phyloP scores from a whole-genome alignment of 2,113 vertebrate species.

The Clinocottus analis region DNA sequence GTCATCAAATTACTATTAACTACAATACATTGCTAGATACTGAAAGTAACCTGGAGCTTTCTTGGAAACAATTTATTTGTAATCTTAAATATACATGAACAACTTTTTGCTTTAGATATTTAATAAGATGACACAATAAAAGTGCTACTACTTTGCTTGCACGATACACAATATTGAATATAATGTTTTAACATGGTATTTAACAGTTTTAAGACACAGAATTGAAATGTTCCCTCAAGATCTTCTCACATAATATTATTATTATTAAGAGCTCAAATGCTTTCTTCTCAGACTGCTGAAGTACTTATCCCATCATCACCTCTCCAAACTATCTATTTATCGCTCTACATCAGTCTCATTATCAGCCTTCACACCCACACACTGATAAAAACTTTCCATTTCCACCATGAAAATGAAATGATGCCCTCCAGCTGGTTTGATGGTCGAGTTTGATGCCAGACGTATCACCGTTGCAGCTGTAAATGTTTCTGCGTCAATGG shows the following conservation, averaged over 20 bases:
- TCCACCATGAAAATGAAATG: slow-evolving; percentile 58
- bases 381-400: slow-evolving; percentile 49
- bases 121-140: too few relatives aligned
- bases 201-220: background rate
- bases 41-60: too few relatives aligned
- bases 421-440: slow-evolving; percentile 62
- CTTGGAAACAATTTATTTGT: too few relatives aligned
- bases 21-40: too few relatives aligned
- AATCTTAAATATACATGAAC: too few relatives aligned
- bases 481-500: slow-evolving; percentile 55
- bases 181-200: background rate
- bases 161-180: background rate
- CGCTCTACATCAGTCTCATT: slow-evolving; percentile 44
- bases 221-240: background rate
- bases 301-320: slow-evolving; percentile 22
- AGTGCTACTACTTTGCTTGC: background rate
- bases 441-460: slow-evolving; percentile 58
- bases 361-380: slow-evolving; percentile 52
- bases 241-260: background rate
- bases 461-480: slow-evolving; percentile 57
- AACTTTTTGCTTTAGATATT: too few relatives aligned
- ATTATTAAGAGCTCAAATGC: slow-evolving; percentile 12
- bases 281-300: slow-evolving; percentile 3
- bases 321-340: slow-evolving; percentile 45
- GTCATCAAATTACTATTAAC: too few relatives aligned